Conservation (phyloP, 1,140 invertebrate genomes). For the Drosophila albomicans region DNA sequence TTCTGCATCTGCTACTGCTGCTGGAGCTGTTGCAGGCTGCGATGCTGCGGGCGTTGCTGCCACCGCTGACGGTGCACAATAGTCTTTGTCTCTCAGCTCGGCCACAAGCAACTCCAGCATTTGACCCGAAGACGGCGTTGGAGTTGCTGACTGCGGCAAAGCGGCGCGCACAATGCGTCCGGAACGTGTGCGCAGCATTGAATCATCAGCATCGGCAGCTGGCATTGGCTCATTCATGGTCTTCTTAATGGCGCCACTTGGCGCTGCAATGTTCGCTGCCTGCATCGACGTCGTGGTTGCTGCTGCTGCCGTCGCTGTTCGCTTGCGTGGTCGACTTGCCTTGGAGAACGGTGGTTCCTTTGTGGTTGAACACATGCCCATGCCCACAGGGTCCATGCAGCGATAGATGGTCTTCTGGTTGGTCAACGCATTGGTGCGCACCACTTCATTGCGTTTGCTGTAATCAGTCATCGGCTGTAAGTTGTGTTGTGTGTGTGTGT, state of each 20-base stretch:
- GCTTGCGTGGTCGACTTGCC: constrained; percentile 37
- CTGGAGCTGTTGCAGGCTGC: background rate
- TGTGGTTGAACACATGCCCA: constrained; percentile 56
- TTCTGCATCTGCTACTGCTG: background rate
- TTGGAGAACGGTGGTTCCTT: constrained; percentile 24
- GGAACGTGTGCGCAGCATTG: constrained; percentile 56
- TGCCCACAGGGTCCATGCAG: constrained; percentile 63
- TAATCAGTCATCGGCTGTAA: background rate
- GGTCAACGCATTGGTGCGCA: constrained; percentile 61
- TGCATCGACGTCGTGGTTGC: background rate
- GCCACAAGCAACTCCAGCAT: constrained; percentile 48
- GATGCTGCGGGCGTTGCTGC: background rate
- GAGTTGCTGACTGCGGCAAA: constrained; percentile 39
- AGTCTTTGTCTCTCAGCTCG: constrained; percentile 68
- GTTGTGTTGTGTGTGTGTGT: background rate
- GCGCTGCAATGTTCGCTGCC: background rate
- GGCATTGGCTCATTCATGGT: constrained; percentile 7
- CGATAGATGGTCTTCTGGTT: constrained; percentile 79
- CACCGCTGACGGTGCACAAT: constrained; percentile 35
- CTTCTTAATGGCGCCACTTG: background rate
- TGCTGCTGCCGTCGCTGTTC: background rate
- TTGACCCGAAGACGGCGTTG: constrained; percentile 39
- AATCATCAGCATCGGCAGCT: constrained; percentile 17
- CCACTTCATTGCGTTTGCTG: constrained; percentile 76
- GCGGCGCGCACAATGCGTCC: constrained; percentile 56